Conservation (phyloP, 2,888 invertebrate genomes). For the Lacanobia wlatinum region DNA sequence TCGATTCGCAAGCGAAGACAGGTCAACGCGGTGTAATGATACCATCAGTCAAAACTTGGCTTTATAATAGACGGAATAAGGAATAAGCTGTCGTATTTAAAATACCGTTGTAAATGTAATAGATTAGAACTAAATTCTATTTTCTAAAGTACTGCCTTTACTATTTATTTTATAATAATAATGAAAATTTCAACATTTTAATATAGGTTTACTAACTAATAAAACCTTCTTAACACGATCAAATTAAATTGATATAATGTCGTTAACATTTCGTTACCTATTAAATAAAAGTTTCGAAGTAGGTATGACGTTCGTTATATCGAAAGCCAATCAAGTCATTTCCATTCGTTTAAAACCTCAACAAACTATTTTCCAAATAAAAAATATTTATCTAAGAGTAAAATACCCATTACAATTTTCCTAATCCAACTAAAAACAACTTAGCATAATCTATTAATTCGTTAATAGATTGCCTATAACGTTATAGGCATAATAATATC, state of each 20-base stretch:
- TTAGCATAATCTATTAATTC: conserved; percentile 37
- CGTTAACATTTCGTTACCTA: no score
- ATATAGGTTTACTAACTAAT: no score
- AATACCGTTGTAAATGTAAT: neutral
- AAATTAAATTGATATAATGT: no score
- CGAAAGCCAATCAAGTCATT: no score
- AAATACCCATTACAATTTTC: neutral
- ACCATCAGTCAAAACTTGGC: conserved; percentile 79
- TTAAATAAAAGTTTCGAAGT: no score
- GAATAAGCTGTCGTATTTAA: conserved; percentile 7
- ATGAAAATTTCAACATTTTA: no score
- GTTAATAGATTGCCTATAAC: conserved; percentile 34
- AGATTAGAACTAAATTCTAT: no score
- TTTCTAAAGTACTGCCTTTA: no score
- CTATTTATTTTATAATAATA: no score
- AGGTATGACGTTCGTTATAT: no score
- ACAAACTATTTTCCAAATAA: neutral
- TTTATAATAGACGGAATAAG: conserved; percentile 32
- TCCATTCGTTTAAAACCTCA: no score
- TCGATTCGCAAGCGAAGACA: conserved; percentile 77
- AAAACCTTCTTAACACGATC: no score
- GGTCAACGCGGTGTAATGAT: conserved; percentile 77
- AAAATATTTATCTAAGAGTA: neutral
- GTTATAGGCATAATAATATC: conserved; percentile 26
- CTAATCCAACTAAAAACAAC: neutral